Conservation (phyloP, 2,797 vertebrate genomes). For the Meriones psammophilus region DNA sequence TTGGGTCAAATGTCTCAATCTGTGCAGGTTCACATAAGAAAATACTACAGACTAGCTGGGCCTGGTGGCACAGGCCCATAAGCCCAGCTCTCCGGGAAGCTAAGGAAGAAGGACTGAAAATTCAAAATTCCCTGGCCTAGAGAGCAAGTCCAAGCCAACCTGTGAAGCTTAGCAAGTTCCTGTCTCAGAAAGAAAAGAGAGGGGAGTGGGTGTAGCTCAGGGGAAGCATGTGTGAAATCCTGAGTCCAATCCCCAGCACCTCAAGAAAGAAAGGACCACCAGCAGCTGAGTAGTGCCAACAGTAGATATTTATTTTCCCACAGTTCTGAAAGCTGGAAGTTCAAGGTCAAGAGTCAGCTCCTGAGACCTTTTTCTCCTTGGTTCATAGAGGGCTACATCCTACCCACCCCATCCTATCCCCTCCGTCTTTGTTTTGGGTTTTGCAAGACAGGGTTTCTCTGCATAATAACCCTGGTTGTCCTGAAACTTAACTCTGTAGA, state of each 20-base stretch:
- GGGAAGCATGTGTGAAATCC: neutral
- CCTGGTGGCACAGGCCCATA: neutral
- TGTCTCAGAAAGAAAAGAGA: neutral
- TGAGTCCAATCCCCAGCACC: neutral
- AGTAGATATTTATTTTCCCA: neutral
- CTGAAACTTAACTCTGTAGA: neutral
- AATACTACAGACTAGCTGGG: neutral
- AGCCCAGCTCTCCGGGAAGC: neutral
- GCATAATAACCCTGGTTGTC: neutral
- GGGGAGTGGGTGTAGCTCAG: neutral
- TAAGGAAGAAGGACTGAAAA: neutral
- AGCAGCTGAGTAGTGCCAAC: neutral
- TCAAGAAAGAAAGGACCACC: neutral
- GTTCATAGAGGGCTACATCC: neutral
- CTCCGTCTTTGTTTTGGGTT: neutral
- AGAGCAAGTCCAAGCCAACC: neutral
- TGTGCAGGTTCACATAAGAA: neutral
- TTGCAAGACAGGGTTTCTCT: neutral
- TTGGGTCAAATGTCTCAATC: neutral
- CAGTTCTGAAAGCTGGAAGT: neutral
- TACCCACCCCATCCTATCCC: neutral
- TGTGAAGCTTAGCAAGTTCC: neutral
- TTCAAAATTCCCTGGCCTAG: neutral
- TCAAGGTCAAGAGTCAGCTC: conserved; percentile 13
- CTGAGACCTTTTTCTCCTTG: conserved; percentile 3